Evolutionary conservation across 2,797 vertebrate genomes (phyloP), one percentile per base, ranked within the genome.

Genomic region (Syncerus caffer): DNA sequence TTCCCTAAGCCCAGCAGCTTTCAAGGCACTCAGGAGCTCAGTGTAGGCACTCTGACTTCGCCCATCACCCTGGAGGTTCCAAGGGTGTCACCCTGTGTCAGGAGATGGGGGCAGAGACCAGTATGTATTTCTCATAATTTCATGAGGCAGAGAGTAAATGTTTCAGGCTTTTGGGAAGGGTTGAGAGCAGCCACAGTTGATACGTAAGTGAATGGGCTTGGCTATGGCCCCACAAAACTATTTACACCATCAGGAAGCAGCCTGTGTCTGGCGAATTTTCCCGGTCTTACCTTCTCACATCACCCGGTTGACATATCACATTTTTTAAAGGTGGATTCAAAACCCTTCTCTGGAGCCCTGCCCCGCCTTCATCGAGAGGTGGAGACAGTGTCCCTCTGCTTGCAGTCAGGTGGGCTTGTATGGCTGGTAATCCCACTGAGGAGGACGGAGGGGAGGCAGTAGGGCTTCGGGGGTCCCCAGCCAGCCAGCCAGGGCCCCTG

Each of bases 41-140:
- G n/a, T 34, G 12, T 25, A 29, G 6, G 21, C 12, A 25, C 13
- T 38, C 80, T n/a, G n/a, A 34, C 51, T 21, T 55, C 0, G 0
- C n/a, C 7, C n/a, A 25, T 83, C 21, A 21, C 51, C 51, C n/a
- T 34, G 51, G 51, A 25, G 51, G 21, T 55, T 38, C 21, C n/a
- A 15, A 38, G 51, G n/a, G 21, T 55, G 21, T 12, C 7, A 21
- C 51, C 13, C 80, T 16, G 51, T 55, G 80, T 55, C 80, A 16
- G 80, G n/a, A 83, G 16, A 15, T 23, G 51, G 51, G 82, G 25
- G 4, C 15, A 17, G 82, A 29, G 55, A 45, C 55, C 9, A 9
- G n/a, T 58, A 13, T 16, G 2, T 45, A 55, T 12, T 84, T 42
- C 53, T 58, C 25, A 12, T 58, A 1, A 42, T 42, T 29, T 42